These are phyloP conservation scores for Eurytoma californica DNA, from an alignment of 2,888 invertebrate genomes.

Conservation along the genomic window DNA sequence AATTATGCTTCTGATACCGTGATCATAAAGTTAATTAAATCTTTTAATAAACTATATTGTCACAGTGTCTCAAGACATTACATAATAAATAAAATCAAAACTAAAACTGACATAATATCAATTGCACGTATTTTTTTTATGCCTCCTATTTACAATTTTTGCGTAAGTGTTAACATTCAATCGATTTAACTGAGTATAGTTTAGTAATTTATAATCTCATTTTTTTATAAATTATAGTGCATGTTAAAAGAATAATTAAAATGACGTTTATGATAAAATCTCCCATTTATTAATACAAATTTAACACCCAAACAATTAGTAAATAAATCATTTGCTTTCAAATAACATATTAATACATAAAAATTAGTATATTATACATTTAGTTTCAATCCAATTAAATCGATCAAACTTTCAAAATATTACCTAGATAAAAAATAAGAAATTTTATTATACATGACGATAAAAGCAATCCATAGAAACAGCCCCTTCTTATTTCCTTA, in stretches of 20 bases:
- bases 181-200: neutral
- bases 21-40: neutral
- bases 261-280: too few relatives aligned
- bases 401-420: slow-evolving; percentile 12
- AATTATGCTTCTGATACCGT: slow-evolving; percentile 29
- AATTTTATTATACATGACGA: slow-evolving; percentile 16
- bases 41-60: slow-evolving; percentile 4
- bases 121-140: slow-evolving; percentile 25
- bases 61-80: slow-evolving; percentile 16
- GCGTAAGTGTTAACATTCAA: slow-evolving; percentile 25
- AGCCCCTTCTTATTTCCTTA: neutral
- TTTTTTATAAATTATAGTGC: neutral
- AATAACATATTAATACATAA: too few relatives aligned
- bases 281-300: neutral
- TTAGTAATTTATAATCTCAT: too few relatives aligned
- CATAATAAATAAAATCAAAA: slow-evolving; percentile 34
- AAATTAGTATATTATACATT: neutral
- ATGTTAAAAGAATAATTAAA: neutral
- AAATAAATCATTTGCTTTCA: neutral
- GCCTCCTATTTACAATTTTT: slow-evolving; percentile 33
- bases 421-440: slow-evolving; percentile 30
- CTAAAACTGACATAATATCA: slow-evolving; percentile 18
- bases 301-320: neutral
- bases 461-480: slow-evolving; percentile 1
- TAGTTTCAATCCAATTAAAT: slow-evolving; percentile 4